These are phyloP conservation scores for Taeniopygia guttata DNA, from an alignment of 2,797 vertebrate species.

Conservation along the genomic window DNA sequence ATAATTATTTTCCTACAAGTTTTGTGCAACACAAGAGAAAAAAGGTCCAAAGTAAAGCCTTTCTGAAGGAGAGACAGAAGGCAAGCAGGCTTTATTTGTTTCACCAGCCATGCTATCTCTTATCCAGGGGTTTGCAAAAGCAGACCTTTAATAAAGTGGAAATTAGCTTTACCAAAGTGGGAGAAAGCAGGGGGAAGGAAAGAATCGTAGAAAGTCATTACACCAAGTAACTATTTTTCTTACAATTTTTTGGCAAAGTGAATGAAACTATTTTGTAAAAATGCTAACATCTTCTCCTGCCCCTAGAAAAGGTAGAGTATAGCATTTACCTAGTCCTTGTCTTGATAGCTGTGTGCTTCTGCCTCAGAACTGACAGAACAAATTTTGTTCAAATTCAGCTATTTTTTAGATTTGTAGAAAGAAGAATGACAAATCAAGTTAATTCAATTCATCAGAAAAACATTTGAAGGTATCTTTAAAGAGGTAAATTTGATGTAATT, in stretches of 20 bases:
- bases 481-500: background rate
- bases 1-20: background rate
- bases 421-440: background rate
- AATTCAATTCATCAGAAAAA: background rate
- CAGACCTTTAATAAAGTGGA: background rate
- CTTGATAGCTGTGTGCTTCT: background rate
- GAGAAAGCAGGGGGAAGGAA: background rate
- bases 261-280: background rate
- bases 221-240: background rate
- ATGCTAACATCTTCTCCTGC: background rate
- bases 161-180: background rate
- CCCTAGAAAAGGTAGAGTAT: background rate
- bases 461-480: background rate
- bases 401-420: background rate
- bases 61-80: background rate
- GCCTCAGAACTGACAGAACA: background rate
- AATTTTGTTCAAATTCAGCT: background rate
- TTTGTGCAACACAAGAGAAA: background rate
- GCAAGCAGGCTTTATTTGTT: background rate
- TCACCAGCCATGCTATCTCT: background rate
- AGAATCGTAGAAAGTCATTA: background rate
- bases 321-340: background rate
- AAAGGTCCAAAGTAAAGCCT: background rate
- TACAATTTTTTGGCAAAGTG: background rate
- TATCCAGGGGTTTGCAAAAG: background rate